phyloP scores from a whole-genome alignment of 2,888 invertebrate genomes.

The Cyclophora albipunctata region DNA sequence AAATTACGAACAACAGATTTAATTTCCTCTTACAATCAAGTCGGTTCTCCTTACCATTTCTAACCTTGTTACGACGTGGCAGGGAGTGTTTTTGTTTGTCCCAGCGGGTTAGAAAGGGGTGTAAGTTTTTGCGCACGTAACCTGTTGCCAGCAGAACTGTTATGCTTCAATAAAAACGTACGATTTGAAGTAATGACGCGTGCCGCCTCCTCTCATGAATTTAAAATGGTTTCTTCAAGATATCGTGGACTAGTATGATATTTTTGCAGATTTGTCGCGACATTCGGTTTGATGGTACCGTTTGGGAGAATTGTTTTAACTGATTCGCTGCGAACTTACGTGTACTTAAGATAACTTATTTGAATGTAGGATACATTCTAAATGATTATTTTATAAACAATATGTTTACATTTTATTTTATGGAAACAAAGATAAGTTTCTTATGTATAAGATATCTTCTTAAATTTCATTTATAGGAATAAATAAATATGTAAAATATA shows the following conservation, averaged over 20 bases:
- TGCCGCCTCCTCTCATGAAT: conserved; percentile 38
- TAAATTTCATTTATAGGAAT: no score
- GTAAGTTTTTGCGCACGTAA: conserved; percentile 38
- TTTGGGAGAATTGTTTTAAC: no score
- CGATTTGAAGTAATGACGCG: conserved; percentile 43
- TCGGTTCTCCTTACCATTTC: conserved; percentile 10
- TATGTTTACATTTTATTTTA: no score
- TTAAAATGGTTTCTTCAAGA: conserved; percentile 26
- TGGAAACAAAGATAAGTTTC: no score
- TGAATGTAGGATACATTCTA: no score
- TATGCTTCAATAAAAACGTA: conserved; percentile 57
- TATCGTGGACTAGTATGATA: conserved; percentile 7
- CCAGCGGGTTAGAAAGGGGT: conserved; percentile 20
- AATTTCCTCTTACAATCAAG: conserved; percentile 43
- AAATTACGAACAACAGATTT: conserved; percentile 47
- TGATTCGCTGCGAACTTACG: no score
- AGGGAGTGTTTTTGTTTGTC: conserved; percentile 23
- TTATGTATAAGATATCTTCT: no score
- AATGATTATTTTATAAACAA: no score
- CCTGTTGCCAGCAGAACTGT: conserved; percentile 54
- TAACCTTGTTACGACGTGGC: conserved; percentile 16
- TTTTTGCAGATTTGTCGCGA: no score
- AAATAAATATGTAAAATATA: no score
- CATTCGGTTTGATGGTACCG: no score
- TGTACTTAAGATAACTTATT: no score